Conservation (phyloP, 2,888 invertebrate species). For the Rotaria socialis region DNA sequence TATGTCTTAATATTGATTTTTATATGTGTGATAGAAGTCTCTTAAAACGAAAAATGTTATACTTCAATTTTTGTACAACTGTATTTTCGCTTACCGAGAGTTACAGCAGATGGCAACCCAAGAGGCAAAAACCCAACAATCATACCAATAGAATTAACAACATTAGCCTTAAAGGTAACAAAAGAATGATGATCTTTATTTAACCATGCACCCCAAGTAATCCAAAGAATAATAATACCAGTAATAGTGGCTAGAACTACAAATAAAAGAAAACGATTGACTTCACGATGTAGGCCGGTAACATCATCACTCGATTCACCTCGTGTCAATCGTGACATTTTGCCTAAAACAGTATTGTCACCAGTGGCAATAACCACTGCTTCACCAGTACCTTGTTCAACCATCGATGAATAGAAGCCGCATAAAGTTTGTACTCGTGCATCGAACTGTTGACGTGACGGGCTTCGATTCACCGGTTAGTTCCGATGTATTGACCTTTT, state of each 20-base stretch:
- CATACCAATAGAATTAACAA: slow-evolving; percentile 38
- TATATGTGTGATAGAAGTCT: background rate
- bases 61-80: too few relatives aligned
- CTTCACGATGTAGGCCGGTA: slow-evolving; percentile 40
- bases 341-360: slow-evolving; percentile 28
- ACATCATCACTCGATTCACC: background rate
- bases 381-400: slow-evolving; percentile 38
- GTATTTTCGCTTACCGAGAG: background rate
- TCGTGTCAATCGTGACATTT: slow-evolving; percentile 13
- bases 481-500: background rate
- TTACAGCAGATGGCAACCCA: slow-evolving; percentile 37
- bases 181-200: slow-evolving; percentile 36
- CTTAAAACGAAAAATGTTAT: too few relatives aligned
- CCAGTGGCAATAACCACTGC: slow-evolving; percentile 38
- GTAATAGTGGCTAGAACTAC: slow-evolving; percentile 23
- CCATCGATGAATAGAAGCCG: slow-evolving; percentile 33
- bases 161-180: background rate
- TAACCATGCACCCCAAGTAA: slow-evolving; percentile 27
- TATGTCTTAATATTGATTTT: too few relatives aligned
- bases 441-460: slow-evolving; percentile 20
- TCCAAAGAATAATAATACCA: background rate
- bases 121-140: slow-evolving; percentile 39
- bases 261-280: slow-evolving; percentile 39
- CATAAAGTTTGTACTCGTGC: slow-evolving; percentile 28
- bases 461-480: slow-evolving; percentile 32